These are phyloP conservation scores for Aphelenchoides fujianensis DNA, from an alignment of 1,140 invertebrate genomes.

Conservation along the genomic window DNA sequence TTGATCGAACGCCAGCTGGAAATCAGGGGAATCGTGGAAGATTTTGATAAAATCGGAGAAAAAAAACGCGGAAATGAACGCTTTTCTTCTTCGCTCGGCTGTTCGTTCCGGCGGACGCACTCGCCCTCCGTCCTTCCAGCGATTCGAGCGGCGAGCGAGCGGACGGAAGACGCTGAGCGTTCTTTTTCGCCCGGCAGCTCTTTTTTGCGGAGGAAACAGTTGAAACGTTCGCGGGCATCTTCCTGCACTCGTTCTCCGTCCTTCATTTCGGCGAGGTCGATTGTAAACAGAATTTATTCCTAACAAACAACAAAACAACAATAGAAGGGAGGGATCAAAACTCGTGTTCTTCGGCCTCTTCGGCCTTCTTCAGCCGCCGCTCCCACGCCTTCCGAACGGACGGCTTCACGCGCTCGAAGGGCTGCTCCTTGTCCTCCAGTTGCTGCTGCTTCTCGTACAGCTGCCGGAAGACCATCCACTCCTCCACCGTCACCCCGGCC, in stretches of 20 bases:
- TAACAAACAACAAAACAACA: background rate
- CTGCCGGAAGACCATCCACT: conserved; percentile 47
- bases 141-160: no score
- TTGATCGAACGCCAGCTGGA: no score
- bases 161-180: no score
- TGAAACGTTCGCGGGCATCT: no score
- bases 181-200: no score
- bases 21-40: no score
- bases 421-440: conserved; percentile 36
- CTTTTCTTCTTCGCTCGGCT: no score
- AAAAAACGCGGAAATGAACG: no score
- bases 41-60: no score
- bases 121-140: no score
- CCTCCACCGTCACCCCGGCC: conserved; percentile 43
- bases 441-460: conserved; percentile 37
- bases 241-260: background rate
- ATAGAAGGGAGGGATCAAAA: conserved; percentile 20
- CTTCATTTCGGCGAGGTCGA: background rate
- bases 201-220: no score
- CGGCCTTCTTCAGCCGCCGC: conserved; percentile 32
- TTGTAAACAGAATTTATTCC: background rate
- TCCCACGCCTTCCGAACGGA: conserved; percentile 49
- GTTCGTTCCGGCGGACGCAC: no score
- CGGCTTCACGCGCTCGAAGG: conserved; percentile 54
- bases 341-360: conserved; percentile 36